Percentiles rank a stretch among this genome's conserved stretches.
These are phyloP conservation scores for Philotrypesis tridentata DNA, from an alignment of 1,140 invertebrate genomes.

Conservation along the genomic window DNA sequence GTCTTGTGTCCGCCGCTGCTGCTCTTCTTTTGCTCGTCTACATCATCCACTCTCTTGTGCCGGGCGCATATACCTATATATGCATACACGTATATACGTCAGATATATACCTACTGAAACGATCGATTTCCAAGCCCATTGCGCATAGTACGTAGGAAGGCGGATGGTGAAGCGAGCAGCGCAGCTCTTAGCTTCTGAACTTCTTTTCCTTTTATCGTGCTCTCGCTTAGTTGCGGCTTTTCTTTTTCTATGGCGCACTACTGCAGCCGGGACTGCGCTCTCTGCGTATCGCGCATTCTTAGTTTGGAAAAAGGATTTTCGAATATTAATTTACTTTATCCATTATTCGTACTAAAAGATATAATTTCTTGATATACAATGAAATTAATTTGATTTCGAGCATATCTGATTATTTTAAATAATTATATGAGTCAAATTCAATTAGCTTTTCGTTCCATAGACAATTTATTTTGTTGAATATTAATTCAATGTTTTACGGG, in stretches of 20 bases:
- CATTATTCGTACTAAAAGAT: too few relatives aligned
- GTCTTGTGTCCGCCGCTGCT: slow-evolving; percentile 23
- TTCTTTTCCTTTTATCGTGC: not conserved
- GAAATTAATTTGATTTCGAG: too few relatives aligned
- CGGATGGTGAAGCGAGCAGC: not conserved
- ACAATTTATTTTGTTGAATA: too few relatives aligned
- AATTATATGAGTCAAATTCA: too few relatives aligned
- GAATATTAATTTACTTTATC: too few relatives aligned
- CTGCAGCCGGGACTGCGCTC: too few relatives aligned
- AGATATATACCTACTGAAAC: not conserved
- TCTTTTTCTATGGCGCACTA: not conserved
- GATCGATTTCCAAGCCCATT: not conserved
- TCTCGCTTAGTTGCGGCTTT: not conserved
- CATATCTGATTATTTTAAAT: too few relatives aligned
- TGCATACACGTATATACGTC: too few relatives aligned
- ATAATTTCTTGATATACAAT: too few relatives aligned
- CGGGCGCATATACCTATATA: too few relatives aligned
- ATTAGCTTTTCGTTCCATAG: too few relatives aligned
- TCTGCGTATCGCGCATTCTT: not conserved
- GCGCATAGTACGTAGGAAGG: not conserved
- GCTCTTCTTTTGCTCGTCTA: slow-evolving; percentile 42
- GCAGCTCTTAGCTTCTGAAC: not conserved
- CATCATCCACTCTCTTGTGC: not conserved
- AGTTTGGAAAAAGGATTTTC: not conserved
- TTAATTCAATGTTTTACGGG: too few relatives aligned